A percentile compares a stretch with the other conserved stretches of the same genome.
Conservation (phyloP, 2,113 vertebrate genomes). For the Hippocampus guttulatus region DNA sequence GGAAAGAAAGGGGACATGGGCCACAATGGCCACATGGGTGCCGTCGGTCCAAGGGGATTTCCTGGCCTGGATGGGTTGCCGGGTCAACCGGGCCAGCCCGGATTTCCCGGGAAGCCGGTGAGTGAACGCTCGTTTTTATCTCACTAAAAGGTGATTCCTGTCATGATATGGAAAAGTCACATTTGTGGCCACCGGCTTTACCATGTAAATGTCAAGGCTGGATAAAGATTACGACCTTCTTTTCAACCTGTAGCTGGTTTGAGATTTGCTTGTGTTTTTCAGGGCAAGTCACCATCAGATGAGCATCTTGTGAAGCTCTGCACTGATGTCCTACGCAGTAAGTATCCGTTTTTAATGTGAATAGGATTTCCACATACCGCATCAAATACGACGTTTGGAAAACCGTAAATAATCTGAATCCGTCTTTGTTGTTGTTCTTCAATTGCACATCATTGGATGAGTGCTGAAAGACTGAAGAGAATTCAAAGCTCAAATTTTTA, state of each 20-base stretch:
- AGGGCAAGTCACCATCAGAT: slow-evolving; percentile 74
- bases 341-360: slow-evolving; percentile 42
- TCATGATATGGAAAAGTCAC: background rate
- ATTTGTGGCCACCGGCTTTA: background rate
- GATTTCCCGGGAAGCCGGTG: slow-evolving; percentile 74
- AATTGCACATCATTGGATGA: background rate
- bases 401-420: background rate
- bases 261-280: slow-evolving; percentile 56
- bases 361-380: background rate
- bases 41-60: slow-evolving; percentile 62
- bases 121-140: slow-evolving; percentile 31
- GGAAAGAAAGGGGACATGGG: slow-evolving; percentile 68
- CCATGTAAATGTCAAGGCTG: slow-evolving; percentile 17
- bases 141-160: background rate
- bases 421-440: too few relatives aligned
- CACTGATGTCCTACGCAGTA: slow-evolving; percentile 64
- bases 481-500: background rate
- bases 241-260: slow-evolving; percentile 22
- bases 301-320: slow-evolving; percentile 72
- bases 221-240: slow-evolving; percentile 4
- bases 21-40: slow-evolving; percentile 54
- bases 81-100: slow-evolving; percentile 68
- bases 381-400: background rate
- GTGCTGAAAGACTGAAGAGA: background rate
- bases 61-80: slow-evolving; percentile 67